These are phyloP conservation scores for Scaptomyza pallida DNA, from an alignment of 1,140 invertebrate genomes.

Conservation along the genomic window DNA sequence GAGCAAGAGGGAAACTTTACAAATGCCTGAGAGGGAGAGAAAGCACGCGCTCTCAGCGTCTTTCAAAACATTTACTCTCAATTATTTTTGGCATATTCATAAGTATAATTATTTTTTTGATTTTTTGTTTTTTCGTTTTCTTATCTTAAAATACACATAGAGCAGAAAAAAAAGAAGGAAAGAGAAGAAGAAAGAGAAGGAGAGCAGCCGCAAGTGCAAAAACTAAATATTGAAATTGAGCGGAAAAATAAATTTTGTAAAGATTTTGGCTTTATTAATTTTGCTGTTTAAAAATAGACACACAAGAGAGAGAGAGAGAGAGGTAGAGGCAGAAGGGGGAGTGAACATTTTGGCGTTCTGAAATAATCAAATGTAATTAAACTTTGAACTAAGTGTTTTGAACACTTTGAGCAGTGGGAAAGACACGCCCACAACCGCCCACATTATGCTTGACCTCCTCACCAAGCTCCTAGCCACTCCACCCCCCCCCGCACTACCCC, in stretches of 20 bases:
- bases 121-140: conserved; percentile 41
- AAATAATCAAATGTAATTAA: conserved; percentile 59
- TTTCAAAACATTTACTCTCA: background rate
- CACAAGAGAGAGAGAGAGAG: background rate
- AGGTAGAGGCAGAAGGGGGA: conserved; percentile 1
- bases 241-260: conserved; percentile 44
- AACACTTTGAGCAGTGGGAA: conserved; percentile 26
- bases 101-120: too few relatives aligned
- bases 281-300: conserved; percentile 34
- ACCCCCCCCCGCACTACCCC: background rate
- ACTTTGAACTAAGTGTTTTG: conserved; percentile 76
- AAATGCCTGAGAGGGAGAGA: conserved; percentile 54
- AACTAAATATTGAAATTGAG: conserved; percentile 39
- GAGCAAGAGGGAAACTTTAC: too few relatives aligned
- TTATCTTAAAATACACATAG: conserved; percentile 62
- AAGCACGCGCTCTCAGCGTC: background rate
- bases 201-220: background rate
- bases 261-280: conserved; percentile 48
- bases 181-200: too few relatives aligned
- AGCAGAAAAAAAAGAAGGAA: conserved; percentile 1
- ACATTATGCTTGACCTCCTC: conserved; percentile 1
- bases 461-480: background rate
- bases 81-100: conserved; percentile 62
- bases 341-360: conserved; percentile 19
- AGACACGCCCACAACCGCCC: conserved; percentile 8